phyloP scores from a whole-genome alignment of 1,140 invertebrate species.

The Drosophila sp. region DNA sequence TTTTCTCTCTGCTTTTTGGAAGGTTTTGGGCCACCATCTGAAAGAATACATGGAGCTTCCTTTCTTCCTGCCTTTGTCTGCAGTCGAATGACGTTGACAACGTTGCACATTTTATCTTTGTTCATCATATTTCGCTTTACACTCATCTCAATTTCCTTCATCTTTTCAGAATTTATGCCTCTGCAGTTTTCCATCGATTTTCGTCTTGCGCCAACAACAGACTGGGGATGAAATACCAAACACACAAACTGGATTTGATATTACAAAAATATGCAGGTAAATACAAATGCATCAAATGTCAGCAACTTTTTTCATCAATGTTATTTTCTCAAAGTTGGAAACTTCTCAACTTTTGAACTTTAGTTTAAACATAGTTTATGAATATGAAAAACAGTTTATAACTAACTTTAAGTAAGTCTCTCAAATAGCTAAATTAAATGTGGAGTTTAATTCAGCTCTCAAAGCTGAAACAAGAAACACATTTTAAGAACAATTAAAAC shows the following conservation, averaged over 20 bases:
- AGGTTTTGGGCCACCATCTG: constrained; percentile 17
- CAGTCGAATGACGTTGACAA: constrained; percentile 17
- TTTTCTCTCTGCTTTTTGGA: constrained; percentile 27
- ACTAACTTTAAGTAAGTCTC: too few species aligned
- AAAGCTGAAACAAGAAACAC: too few species aligned
- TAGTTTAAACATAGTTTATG: too few species aligned
- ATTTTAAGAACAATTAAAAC: too few species aligned
- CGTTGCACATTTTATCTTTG: constrained; percentile 37
- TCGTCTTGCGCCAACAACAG: constrained; percentile 76
- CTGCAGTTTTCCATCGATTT: constrained; percentile 82
- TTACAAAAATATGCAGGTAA: constrained; percentile 83
- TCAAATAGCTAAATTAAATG: too few species aligned
- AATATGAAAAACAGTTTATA: too few species aligned
- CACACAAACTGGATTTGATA: constrained; percentile 82
- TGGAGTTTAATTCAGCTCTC: too few species aligned
- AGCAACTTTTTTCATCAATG: background rate
- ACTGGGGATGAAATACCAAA: constrained; percentile 84
- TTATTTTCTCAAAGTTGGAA: background rate
- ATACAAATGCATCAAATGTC: constrained; percentile 6
- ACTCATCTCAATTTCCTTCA: constrained; percentile 37
- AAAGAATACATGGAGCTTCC: constrained; percentile 1
- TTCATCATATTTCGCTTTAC: constrained; percentile 1
- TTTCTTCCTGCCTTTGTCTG: too few species aligned
- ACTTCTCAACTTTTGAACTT: background rate
- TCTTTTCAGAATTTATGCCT: constrained; percentile 75